phyloP scores from a whole-genome alignment of 2,797 vertebrate species.

The Helostoma temminkii region DNA sequence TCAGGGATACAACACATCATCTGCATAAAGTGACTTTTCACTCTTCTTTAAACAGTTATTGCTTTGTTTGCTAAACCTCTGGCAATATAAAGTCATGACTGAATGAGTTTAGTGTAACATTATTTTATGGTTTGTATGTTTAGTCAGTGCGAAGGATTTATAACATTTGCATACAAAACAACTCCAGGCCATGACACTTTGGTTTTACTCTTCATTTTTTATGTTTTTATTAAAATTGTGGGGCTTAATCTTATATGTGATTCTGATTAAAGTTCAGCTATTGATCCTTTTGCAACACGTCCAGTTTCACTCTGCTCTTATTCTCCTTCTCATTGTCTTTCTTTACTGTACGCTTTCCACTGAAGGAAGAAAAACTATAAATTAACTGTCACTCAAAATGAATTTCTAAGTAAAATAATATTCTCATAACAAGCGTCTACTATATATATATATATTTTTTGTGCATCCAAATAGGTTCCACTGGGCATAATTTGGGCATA shows the following conservation, averaged over 20 bases:
- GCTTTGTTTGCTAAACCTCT: conserved; percentile 43
- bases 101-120: conserved; percentile 14
- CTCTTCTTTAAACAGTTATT: conserved; percentile 51
- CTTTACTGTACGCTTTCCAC: conserved; percentile 23
- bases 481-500: conserved; percentile 55
- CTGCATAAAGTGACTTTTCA: conserved; percentile 49
- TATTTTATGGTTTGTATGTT: conserved; percentile 11
- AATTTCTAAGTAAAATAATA: conserved; percentile 22
- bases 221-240: background rate
- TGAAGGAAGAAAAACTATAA: conserved; percentile 9
- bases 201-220: conserved; percentile 33
- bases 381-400: background rate
- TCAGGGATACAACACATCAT: conserved; percentile 25
- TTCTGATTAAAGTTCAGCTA: conserved; percentile 13
- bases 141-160: background rate
- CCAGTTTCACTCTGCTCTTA: background rate
- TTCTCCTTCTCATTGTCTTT: background rate
- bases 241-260: background rate
- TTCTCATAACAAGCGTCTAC: conserved; percentile 36
- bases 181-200: conserved; percentile 28
- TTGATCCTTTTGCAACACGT: conserved; percentile 1
- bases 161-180: conserved; percentile 23
- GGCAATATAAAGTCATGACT: conserved; percentile 16
- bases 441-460: conserved; percentile 48
- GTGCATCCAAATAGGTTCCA: conserved; percentile 62